These are phyloP conservation scores for Cassiopea andromeda DNA, from an alignment of 30 jellyfish, hydroid and myxozoan genomes.

Conservation along the genomic window DNA sequence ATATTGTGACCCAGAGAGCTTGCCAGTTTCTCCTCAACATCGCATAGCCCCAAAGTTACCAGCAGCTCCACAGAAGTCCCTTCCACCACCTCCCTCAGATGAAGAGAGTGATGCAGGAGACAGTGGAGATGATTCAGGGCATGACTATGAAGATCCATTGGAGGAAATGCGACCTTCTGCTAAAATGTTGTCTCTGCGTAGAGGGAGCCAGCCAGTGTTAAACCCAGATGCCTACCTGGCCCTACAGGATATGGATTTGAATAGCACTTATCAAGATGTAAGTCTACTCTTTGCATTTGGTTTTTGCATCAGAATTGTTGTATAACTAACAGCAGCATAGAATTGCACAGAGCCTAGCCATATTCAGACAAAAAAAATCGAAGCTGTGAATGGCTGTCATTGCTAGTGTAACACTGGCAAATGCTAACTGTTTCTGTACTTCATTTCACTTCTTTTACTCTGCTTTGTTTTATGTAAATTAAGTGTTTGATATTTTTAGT, in stretches of 20 bases:
- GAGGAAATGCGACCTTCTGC: slow-evolving; percentile 37
- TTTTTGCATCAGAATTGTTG: too few species aligned
- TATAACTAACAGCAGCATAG: not conserved
- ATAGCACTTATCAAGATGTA: slow-evolving; percentile 56
- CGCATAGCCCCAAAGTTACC: slow-evolving; percentile 3
- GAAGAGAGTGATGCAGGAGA: slow-evolving; percentile 34
- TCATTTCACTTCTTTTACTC: too few species aligned
- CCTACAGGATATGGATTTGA: slow-evolving; percentile 36
- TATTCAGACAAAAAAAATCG: too few species aligned
- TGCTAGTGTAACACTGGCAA: too few species aligned
- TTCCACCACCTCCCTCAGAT: slow-evolving; percentile 61
- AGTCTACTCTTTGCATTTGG: not conserved
- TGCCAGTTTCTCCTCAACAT: slow-evolving; percentile 16
- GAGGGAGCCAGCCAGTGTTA: slow-evolving; percentile 63
- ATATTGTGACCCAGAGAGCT: slow-evolving; percentile 56
- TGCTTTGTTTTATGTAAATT: too few species aligned
- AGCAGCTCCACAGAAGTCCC: slow-evolving; percentile 51
- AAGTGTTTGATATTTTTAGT: too few species aligned
- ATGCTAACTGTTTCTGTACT: too few species aligned
- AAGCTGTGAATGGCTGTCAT: too few species aligned
- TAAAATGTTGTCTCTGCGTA: slow-evolving; percentile 37
- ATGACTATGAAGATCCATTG: slow-evolving; percentile 65
- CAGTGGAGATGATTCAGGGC: slow-evolving; percentile 49
- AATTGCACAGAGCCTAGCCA: too few species aligned
- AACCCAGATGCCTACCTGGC: slow-evolving; percentile 75